phyloP scores from a whole-genome alignment of 2,797 vertebrate genomes.

The Aselliscus stoliczkanus region DNA sequence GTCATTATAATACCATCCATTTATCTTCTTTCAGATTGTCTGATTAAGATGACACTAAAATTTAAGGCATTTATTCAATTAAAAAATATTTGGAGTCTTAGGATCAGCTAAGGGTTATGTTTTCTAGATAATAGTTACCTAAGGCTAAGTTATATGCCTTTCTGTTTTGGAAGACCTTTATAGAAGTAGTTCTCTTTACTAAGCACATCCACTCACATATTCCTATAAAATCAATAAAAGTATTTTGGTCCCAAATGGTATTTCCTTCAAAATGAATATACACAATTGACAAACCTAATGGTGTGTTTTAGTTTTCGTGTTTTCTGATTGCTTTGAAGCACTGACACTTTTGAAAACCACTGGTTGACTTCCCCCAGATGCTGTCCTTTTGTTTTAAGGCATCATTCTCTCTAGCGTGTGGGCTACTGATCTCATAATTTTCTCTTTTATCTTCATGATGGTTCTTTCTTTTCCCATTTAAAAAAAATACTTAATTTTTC shows the following conservation, averaged over 20 bases:
- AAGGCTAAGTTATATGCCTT: background rate
- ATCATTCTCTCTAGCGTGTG: background rate
- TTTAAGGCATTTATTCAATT: conserved; percentile 38
- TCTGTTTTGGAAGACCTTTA: conserved; percentile 30
- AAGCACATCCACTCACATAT: background rate
- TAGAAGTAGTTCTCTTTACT: background rate
- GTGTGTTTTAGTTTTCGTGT: background rate
- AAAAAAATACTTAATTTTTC: background rate
- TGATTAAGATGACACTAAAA: background rate
- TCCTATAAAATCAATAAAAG: background rate
- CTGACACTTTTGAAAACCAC: background rate
- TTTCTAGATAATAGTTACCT: conserved; percentile 22
- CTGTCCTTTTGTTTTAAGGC: background rate
- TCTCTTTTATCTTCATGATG: background rate
- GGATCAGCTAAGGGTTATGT: background rate
- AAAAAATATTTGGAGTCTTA: background rate
- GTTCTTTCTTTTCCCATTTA: background rate
- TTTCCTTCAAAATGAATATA: background rate
- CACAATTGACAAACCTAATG: background rate
- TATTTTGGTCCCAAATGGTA: background rate
- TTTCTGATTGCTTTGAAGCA: background rate
- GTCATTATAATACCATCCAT: background rate
- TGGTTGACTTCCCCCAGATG: background rate
- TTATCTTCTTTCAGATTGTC: background rate
- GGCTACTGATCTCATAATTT: background rate